phyloP scores from a whole-genome alignment of 1,140 invertebrate species.

The Neodiprion virginianus region DNA sequence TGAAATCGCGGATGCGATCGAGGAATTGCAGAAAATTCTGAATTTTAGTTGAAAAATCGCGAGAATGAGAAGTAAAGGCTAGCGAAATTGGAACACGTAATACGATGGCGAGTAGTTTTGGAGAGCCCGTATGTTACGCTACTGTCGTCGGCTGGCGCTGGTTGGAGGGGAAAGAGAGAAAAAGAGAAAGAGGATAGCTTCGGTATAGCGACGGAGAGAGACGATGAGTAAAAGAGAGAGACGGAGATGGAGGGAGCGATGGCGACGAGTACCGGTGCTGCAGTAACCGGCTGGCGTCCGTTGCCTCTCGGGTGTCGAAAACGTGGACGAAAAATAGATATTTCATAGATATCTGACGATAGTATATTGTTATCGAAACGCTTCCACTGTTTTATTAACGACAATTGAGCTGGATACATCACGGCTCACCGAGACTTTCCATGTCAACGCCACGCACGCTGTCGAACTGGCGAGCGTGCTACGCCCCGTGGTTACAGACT shows the following conservation, averaged over 20 bases:
- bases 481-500: constrained; percentile 33
- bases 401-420: constrained; percentile 16
- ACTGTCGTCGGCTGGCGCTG: neutral
- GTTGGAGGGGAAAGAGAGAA: neutral
- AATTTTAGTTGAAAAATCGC: neutral
- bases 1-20: too few relatives aligned
- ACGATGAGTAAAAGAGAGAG: neutral
- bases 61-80: neutral
- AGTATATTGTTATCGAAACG: neutral
- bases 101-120: neutral
- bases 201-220: neutral
- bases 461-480: constrained; percentile 49
- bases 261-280: constrained; percentile 35
- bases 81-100: too few relatives aligned
- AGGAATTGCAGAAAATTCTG: neutral
- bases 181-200: neutral
- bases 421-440: constrained; percentile 47
- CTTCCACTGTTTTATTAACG: neutral
- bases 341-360: neutral
- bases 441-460: constrained; percentile 55
- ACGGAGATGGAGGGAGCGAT: constrained; percentile 21
- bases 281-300: constrained; percentile 47
- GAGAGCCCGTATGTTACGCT: neutral
- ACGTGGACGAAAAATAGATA: constrained; percentile 25
- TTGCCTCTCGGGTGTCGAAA: constrained; percentile 34